A percentile compares a stretch with the other conserved stretches of the same genome.
Evolutionary conservation across 2,797 vertebrate species (phyloP).

Genomic region (Orientallactaga sibirica): DNA sequence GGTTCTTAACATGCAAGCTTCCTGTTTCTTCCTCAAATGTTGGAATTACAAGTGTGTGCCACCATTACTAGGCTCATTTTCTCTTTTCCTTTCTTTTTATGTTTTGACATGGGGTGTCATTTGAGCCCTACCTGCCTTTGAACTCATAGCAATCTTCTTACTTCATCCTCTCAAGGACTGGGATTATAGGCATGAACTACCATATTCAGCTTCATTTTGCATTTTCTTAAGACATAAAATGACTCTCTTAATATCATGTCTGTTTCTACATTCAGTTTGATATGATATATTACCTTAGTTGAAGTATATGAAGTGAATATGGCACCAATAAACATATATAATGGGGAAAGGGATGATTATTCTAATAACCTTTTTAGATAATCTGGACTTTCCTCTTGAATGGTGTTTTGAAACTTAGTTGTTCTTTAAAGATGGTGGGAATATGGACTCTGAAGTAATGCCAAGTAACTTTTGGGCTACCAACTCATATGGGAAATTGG

Average conservation of each 20-base stretch:
- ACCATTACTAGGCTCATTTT: too few relatives aligned
- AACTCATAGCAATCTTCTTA: neutral
- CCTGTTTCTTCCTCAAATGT: too few relatives aligned
- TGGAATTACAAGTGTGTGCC: too few relatives aligned
- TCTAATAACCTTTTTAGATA: neutral
- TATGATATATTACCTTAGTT: neutral
- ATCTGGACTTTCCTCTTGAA: conserved; percentile 21
- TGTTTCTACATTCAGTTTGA: neutral
- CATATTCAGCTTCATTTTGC: neutral
- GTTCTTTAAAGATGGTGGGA: neutral
- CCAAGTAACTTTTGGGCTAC: neutral
- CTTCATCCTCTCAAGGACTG: neutral
- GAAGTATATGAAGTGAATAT: conserved; percentile 31
- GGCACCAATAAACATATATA: neutral
- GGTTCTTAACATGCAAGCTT: too few relatives aligned
- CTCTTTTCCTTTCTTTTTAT: too few relatives aligned
- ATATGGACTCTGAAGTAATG: neutral
- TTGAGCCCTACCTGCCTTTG: neutral
- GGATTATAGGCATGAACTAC: neutral
- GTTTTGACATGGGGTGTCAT: too few relatives aligned
- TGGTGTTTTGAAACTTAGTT: neutral
- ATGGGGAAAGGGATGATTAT: neutral
- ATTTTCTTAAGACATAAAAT: conserved; percentile 41
- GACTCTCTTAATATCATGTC: neutral
- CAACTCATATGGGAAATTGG: neutral